A percentile compares a stretch with the other conserved stretches of the same genome.
These are phyloP conservation scores for Drosophila koepferae DNA, from an alignment of 2,888 invertebrate genomes.

Conservation along the genomic window DNA sequence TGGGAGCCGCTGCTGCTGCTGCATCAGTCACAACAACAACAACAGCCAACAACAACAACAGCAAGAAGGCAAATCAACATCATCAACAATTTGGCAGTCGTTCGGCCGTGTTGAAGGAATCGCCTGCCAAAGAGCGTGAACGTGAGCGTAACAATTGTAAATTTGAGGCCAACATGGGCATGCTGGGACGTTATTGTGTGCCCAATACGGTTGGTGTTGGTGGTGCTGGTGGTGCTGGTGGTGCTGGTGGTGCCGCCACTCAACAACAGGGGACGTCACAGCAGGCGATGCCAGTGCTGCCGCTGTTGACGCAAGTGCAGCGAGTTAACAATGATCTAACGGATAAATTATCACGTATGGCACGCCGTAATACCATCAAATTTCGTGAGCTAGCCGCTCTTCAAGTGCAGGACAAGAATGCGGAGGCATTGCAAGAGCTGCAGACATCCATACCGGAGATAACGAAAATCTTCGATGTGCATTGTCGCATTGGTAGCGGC, in stretches of 20 bases:
- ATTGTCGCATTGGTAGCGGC: constrained; percentile 92
- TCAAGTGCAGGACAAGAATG: constrained; percentile 63
- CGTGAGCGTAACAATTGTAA: constrained; percentile 9
- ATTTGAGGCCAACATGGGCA: constrained; percentile 13
- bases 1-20: background rate
- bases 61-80: constrained; percentile 10
- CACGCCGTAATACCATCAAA: constrained; percentile 55
- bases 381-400: constrained; percentile 47
- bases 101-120: constrained; percentile 11
- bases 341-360: constrained; percentile 43
- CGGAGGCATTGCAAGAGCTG: constrained; percentile 81
- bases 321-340: constrained; percentile 42
- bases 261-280: constrained; percentile 21
- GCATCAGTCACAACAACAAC: background rate
- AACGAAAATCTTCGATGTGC: constrained; percentile 88
- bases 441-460: constrained; percentile 87
- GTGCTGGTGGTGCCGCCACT: background rate
- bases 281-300: constrained; percentile 9
- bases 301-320: constrained; percentile 49
- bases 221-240: background rate
- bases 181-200: constrained; percentile 28
- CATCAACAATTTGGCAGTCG: constrained; percentile 6
- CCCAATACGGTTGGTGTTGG: constrained; percentile 8
- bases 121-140: background rate
- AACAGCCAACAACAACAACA: background rate